Evolutionary conservation across 2,888 invertebrate species (phyloP).

Genomic region (Therioaphis trifolii): DNA sequence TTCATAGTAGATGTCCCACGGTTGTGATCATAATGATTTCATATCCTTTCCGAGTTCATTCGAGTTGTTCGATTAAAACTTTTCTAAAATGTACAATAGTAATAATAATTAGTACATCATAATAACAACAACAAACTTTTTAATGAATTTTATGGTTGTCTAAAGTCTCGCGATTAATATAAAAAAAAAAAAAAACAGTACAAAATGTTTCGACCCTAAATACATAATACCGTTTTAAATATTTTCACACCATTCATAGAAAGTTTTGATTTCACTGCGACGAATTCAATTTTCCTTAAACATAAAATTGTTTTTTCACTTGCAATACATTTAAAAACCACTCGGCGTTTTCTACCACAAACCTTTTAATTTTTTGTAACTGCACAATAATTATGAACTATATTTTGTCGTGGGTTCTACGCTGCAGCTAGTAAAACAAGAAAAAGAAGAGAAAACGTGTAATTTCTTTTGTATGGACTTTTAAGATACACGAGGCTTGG

Average conservation of each 20-base stretch:
- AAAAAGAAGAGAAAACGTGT: no score
- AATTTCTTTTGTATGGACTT: no score
- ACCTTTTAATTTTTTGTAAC: no score
- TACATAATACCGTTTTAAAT: slow-evolving; percentile 3
- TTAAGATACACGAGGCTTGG: no score
- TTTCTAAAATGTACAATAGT: not conserved
- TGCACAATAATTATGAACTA: no score
- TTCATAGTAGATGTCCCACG: no score
- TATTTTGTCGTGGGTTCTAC: no score
- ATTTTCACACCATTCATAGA: not conserved
- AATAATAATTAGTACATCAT: slow-evolving; percentile 13
- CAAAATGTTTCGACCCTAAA: slow-evolving; percentile 23
- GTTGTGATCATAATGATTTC: no score
- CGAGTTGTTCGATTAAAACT: slow-evolving; percentile 25
- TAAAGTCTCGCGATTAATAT: slow-evolving; percentile 6
- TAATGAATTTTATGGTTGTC: slow-evolving; percentile 12
- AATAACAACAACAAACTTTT: slow-evolving; percentile 26
- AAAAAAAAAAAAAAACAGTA: not conserved
- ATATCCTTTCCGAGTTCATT: not conserved
- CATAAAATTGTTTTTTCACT: no score
- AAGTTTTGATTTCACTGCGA: slow-evolving; percentile 7
- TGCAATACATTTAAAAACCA: no score
- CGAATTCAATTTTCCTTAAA: not conserved
- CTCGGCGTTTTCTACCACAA: no score
- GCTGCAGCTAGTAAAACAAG: no score